phyloP scores from a whole-genome alignment of 2,797 vertebrate species.

The Neostethus bicornis region DNA sequence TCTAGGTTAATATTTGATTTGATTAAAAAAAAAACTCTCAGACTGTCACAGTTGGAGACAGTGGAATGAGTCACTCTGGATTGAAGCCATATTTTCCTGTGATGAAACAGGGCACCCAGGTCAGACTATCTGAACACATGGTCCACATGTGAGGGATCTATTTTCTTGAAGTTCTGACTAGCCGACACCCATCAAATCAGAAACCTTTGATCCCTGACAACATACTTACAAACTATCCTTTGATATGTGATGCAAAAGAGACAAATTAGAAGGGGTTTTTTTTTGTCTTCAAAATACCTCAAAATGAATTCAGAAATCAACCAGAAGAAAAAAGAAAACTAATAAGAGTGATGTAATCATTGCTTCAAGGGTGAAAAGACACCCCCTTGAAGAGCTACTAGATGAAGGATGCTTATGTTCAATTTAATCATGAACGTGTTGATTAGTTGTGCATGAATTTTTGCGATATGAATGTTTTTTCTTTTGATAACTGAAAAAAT shows the following conservation, averaged over 20 bases:
- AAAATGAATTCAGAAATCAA: slow-evolving; percentile 6
- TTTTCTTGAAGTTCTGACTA: slow-evolving; percentile 29
- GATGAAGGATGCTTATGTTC: background rate
- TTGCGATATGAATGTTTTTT: background rate
- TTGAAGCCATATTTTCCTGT: slow-evolving; percentile 48
- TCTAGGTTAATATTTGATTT: slow-evolving; percentile 57
- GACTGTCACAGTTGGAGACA: slow-evolving; percentile 21
- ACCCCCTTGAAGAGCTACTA: too few relatives aligned
- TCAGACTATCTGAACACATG: slow-evolving; percentile 29
- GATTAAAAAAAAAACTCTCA: slow-evolving; percentile 42
- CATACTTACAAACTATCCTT: slow-evolving; percentile 20
- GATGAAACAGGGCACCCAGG: slow-evolving; percentile 33
- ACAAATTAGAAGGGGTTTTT: background rate
- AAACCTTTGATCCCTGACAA: slow-evolving; percentile 39
- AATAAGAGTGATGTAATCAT: slow-evolving; percentile 2
- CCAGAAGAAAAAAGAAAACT: slow-evolving; percentile 3
- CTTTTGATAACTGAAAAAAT: background rate
- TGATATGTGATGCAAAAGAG: slow-evolving; percentile 2
- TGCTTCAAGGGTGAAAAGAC: background rate
- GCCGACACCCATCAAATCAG: slow-evolving; percentile 48
- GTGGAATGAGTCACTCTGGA: slow-evolving; percentile 43
- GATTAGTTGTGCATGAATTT: background rate
- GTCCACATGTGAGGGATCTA: slow-evolving; percentile 24
- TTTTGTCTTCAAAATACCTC: slow-evolving; percentile 12
- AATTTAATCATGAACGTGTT: slow-evolving; percentile 7